Evolutionary conservation across 2,888 invertebrate species (phyloP), one percentile per base, ranked within the genome.

Genomic region (Xanthorhoe designata): DNA sequence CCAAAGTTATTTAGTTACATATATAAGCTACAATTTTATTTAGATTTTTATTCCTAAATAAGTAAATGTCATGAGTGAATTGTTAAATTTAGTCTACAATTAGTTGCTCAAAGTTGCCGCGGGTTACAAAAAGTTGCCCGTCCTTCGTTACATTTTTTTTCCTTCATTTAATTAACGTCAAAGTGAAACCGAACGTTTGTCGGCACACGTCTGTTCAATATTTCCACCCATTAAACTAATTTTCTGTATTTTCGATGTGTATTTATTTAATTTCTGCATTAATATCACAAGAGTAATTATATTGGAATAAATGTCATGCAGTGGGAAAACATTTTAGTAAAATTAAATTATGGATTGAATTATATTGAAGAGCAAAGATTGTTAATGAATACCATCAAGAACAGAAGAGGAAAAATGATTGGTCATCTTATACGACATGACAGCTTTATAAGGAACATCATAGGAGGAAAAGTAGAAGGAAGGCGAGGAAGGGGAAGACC

Each of bases 81-180:
- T 38, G 38, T 7, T 10, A 38, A 13, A 38, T 38, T 38, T 38
- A 2, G 3, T 10, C 38, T 3, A 13, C 38, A 50, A 13, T 19
- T 19, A 50, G 50, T 18, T 50, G 24, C 10, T 0, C 19, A 3
- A 50, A 8, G 19, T 42, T 42, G 0, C 38, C 38, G 38, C 49
- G 1, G 49, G 13, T 6, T 24, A 24, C 51, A 49, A 42, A 66
- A 59, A 24, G 58, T 62, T 49, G 19, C 67, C 38, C 63, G 67
- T 67, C 24, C 38, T 17, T 18, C 24, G 3, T 10, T 0, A 9
- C 35, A 35, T 13, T 62, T 62, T 56, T 62, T 15, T 2, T n/a
- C 35, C 9, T 15, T n/a, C 45, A 49, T 61, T 52, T 64, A 64
- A 68, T 68, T 64, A 61, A 49, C 49, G 50, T 59, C 59, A 69